Conservation (phyloP, 1,140 invertebrate species). For the Tribolium madens region DNA sequence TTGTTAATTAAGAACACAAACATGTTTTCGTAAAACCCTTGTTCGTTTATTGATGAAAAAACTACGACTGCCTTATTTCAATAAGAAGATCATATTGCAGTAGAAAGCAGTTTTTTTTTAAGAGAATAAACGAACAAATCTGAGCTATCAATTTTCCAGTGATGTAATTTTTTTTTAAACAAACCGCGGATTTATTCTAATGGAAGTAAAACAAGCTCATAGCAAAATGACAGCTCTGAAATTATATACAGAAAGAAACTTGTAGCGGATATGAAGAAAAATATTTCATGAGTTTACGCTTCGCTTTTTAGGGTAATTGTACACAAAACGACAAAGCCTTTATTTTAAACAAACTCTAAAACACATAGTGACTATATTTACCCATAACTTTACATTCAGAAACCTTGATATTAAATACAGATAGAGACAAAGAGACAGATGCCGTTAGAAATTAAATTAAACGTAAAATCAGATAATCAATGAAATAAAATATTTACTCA, state of each 20-base stretch:
- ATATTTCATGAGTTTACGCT: conserved; percentile 1
- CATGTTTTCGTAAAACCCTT: background rate
- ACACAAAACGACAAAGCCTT: background rate
- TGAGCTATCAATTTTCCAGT: conserved; percentile 17
- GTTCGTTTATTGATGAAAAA: conserved; percentile 6
- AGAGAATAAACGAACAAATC: conserved; percentile 21
- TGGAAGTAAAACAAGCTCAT: conserved; percentile 25
- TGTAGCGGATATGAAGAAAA: background rate
- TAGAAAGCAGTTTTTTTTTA: background rate
- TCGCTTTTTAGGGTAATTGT: background rate
- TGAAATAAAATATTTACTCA: too few species aligned
- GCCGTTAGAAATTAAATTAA: too few species aligned
- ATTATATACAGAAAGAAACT: conserved; percentile 7
- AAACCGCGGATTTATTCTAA: conserved; percentile 20
- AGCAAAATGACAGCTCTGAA: conserved; percentile 7
- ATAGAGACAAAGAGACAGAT: too few species aligned
- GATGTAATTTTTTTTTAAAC: conserved; percentile 18
- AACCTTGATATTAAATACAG: too few species aligned
- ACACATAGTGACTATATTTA: too few species aligned
- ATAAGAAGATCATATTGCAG: conserved; percentile 5
- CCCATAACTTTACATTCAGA: too few species aligned
- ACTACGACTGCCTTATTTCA: background rate
- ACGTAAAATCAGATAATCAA: too few species aligned
- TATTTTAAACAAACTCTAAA: too few species aligned
- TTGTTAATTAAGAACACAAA: conserved; percentile 6